Evolutionary conservation across 1,140 invertebrate genomes (phyloP).

Genomic region (Chironomus tepperi): DNA sequence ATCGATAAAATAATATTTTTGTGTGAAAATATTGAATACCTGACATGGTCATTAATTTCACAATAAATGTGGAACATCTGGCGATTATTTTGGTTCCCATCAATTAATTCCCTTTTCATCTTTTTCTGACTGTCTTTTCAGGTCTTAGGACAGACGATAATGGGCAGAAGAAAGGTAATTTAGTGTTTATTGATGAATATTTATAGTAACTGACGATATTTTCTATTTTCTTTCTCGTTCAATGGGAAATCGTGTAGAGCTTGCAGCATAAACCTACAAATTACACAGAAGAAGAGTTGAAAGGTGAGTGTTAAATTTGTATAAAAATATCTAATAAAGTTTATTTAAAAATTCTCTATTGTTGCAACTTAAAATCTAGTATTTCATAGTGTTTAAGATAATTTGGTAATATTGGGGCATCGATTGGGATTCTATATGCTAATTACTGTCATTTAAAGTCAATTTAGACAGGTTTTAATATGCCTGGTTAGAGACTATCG

Average conservation of each 20-base stretch:
- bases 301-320: not conserved
- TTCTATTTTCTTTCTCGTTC: not conserved
- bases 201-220: not conserved
- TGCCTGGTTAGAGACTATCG: too few species aligned
- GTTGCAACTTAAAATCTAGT: not conserved
- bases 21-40: too few species aligned
- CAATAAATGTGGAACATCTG: too few species aligned
- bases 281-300: not conserved
- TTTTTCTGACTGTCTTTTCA: not conserved
- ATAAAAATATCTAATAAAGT: not conserved
- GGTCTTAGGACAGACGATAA: not conserved
- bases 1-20: too few species aligned
- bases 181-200: not conserved
- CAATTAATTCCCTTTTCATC: not conserved
- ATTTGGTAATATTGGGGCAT: not conserved
- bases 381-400: not conserved
- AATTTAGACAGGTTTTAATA: too few species aligned
- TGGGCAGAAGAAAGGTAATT: constrained; percentile 16
- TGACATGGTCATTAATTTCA: too few species aligned
- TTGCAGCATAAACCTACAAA: not conserved
- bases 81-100: too few species aligned
- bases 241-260: not conserved
- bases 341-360: not conserved
- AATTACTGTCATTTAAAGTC: too few species aligned
- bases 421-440: too few species aligned